Percentiles rank a stretch among this genome's conserved stretches.
Evolutionary conservation across 2,888 invertebrate species (phyloP).

Genomic region (Laspeyria flexula): DNA sequence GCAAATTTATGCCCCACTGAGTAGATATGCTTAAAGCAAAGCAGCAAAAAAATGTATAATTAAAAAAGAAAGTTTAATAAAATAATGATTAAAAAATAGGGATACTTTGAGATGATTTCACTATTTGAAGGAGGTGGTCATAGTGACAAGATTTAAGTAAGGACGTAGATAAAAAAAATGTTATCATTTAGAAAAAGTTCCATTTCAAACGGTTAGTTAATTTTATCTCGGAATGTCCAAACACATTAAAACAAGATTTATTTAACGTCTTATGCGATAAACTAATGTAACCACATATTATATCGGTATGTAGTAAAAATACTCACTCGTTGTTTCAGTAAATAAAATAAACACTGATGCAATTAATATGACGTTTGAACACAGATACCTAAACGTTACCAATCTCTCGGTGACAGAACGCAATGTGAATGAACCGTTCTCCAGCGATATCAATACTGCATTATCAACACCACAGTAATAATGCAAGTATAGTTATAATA

Average conservation of each 20-base stretch:
- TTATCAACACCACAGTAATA: conserved; percentile 51
- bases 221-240: conserved; percentile 24
- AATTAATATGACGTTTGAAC: conserved; percentile 34
- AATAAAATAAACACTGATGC: conserved; percentile 24
- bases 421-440: conserved; percentile 62
- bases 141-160: too few species aligned
- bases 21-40: too few species aligned
- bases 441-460: conserved; percentile 48
- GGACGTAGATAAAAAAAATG: too few species aligned
- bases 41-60: too few species aligned
- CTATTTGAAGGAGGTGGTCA: too few species aligned
- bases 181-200: background rate
- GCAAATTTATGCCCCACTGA: too few species aligned
- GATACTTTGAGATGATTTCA: too few species aligned
- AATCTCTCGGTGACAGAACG: conserved; percentile 31
- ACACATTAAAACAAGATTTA: conserved; percentile 24
- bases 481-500: conserved; percentile 54
- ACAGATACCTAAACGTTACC: conserved; percentile 34
- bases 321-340: conserved; percentile 37
- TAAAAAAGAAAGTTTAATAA: too few species aligned
- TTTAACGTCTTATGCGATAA: conserved; percentile 26
- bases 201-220: conserved; percentile 12
- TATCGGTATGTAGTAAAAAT: conserved; percentile 28
- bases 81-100: too few species aligned
- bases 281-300: conserved; percentile 19